Evolutionary conservation across 1,140 invertebrate species (phyloP), one percentile per base, ranked within the genome.

Genomic region (Diprion similis): DNA sequence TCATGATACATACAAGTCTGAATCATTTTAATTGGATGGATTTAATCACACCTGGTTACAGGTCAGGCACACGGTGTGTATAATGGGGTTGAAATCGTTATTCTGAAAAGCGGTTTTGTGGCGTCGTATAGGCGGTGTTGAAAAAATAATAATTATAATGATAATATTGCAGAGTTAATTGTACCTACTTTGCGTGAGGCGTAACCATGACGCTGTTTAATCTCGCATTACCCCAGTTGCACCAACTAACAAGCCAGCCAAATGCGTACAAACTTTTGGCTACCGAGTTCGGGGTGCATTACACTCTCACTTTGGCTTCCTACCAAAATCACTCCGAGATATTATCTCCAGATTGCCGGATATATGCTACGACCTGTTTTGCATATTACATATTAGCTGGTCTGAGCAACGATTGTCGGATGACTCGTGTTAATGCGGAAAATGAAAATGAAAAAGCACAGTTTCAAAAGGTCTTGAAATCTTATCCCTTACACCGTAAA

Each of bases 311-410:
- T 79, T 78, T 79, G 78, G 78, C 77, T 76, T 75, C 73, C 77
- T 78, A 78, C 78, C 78, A 79, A 76, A 78, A 80, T 78, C 77
- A 77, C 75, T 73, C 73, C 59, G 66, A 74, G 70, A 71, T 66
- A 78, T 64, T 75, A 46, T 72, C n/a, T 9, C 45, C 24, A 47
- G 71, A 69, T 79, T 78, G 77, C 73, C 74, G 67, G 69, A 70
- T 70, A 9, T 17, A 13, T 13, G 51, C 51, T 9, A 59, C 51
- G n/a, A 59, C n/a, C n/a, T 59, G n/a, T 13, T 13, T 59, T 17
- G 3, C 51, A 9, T 15, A 17, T 59, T 59, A 15, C 9, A 17
- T 13, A 17, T 59, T 15, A 59, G n/a, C 51, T 59, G 51, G 11
- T 17, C n/a, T 13, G 11, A 13, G 51, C 51, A 59, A 59, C 51